Evolutionary conservation across 2,113 vertebrate species (phyloP).

Genomic region (Megaceryle torquata): DNA sequence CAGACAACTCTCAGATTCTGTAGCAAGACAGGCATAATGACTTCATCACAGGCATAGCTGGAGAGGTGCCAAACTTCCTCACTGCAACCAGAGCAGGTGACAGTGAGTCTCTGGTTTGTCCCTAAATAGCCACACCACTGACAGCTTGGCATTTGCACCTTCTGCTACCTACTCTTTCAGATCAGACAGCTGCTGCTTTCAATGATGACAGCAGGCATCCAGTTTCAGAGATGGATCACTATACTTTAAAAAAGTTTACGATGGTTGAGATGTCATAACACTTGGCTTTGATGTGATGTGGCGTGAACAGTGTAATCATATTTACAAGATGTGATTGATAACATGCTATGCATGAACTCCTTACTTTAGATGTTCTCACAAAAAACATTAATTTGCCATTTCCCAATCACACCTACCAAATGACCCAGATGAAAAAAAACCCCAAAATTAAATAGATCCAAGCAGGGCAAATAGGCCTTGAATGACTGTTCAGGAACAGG

Average conservation of each 20-base stretch:
- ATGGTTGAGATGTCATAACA: background rate
- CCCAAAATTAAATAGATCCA: background rate
- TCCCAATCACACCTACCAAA: background rate
- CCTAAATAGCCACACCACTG: background rate
- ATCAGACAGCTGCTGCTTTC: background rate
- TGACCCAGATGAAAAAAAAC: background rate
- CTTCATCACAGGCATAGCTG: background rate
- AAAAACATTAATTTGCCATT: background rate
- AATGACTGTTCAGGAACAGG: background rate
- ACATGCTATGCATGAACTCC: background rate
- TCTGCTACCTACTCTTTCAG: background rate
- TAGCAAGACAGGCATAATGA: background rate
- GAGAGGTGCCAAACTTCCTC: background rate
- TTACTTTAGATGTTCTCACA: constrained; percentile 8
- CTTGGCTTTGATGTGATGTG: constrained; percentile 31
- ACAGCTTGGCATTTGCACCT: background rate
- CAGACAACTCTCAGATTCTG: background rate
- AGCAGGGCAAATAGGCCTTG: background rate
- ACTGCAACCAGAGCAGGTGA: background rate
- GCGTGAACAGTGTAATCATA: constrained; percentile 22
- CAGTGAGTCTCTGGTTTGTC: background rate
- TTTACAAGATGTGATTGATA: constrained; percentile 41
- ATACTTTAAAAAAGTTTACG: background rate
- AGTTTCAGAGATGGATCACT: background rate
- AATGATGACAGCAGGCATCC: background rate